These are phyloP conservation scores for Baccha elongata DNA, from an alignment of 2,888 invertebrate species.

Conservation along the genomic window DNA sequence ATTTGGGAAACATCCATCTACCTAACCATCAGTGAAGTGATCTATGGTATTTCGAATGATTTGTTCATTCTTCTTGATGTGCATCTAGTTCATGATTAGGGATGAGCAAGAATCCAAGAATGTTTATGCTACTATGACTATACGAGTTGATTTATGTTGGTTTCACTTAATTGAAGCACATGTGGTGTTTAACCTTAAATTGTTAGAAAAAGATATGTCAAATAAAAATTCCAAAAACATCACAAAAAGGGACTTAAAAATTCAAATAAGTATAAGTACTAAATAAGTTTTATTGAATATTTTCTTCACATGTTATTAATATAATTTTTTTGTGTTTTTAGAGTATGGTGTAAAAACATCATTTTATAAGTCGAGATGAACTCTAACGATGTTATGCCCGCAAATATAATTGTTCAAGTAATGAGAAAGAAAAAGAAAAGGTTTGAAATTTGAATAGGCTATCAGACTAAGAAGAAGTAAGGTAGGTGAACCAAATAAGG, in stretches of 20 bases:
- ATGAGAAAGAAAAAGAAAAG: too few species aligned
- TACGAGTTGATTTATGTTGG: slow-evolving; percentile 60
- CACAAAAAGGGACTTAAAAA: background rate
- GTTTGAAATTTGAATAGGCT: too few species aligned
- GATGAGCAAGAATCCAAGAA: slow-evolving; percentile 24
- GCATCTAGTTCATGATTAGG: slow-evolving; percentile 17
- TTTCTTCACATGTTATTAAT: too few species aligned
- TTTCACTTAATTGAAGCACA: slow-evolving; percentile 48
- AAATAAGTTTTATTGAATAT: too few species aligned
- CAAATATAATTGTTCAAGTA: too few species aligned
- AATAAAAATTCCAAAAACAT: background rate
- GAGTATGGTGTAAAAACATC: too few species aligned
- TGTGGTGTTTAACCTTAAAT: slow-evolving; percentile 65
- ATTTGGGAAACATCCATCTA: slow-evolving; percentile 30
- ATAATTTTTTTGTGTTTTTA: too few species aligned
- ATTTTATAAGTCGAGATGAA: too few species aligned
- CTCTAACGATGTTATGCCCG: too few species aligned
- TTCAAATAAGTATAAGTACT: too few species aligned
- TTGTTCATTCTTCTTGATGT: slow-evolving; percentile 48
- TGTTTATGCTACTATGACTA: slow-evolving; percentile 39
- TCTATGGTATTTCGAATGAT: slow-evolving; percentile 63
- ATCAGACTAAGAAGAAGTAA: too few species aligned
- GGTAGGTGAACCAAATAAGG: too few species aligned
- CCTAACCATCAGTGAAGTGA: slow-evolving; percentile 55
- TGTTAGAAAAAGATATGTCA: slow-evolving; percentile 38